Base-by-base conservation (phyloP, 2,797 vertebrate genomes). In the Sebastes taczanowskii region DNA sequence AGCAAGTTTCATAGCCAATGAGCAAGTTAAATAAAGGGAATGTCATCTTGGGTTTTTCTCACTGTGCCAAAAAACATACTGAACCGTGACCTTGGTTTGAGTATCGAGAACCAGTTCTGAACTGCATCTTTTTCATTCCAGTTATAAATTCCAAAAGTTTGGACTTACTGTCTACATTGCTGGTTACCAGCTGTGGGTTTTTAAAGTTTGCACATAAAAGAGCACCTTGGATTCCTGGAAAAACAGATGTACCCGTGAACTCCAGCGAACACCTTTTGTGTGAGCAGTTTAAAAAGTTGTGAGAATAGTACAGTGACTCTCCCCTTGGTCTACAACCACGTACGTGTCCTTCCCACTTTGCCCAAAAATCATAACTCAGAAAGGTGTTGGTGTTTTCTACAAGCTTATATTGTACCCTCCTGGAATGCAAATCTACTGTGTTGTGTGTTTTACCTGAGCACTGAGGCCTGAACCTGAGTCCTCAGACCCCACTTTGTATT, bases 401-500 rank as follows among this genome's bases (percentile, higher is more conserved):
- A 34, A 46, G 6, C 42, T 35, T 18, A 34, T 18, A 20, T 61
- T 32, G 25, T n/a, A 9, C 16, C 3, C 9, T 82, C 5, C 9
- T 29, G 2, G 8, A 63, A 18, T 30, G 29, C 60, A n/a, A 72
- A 42, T 14, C 42, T 9, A 8, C 25, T 10, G 46, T 56, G 29
- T 52, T 67, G 63, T 20, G 55, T 11, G 56, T 74, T 79, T 90
- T 83, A 97, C 96, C 95, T 96, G 95, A 27, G 93, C 90, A 42
- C 92, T 35, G 3, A 85, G 90, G 14, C 95, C 92, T 16, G 92
- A 86, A 66, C 88, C 94, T 0, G 89, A 55, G 74, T 95, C 95
- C 16, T 95, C 96, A 73, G 96, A 95, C 74, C 96, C 97, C 74
- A 94, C 95, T 87, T 97, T 99, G 59, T 96, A 99, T 89, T 95